A percentile compares a stretch with the other conserved stretches of the same genome.
Conservation (phyloP, 2,797 vertebrate genomes). For the Chloroceryle amazona region DNA sequence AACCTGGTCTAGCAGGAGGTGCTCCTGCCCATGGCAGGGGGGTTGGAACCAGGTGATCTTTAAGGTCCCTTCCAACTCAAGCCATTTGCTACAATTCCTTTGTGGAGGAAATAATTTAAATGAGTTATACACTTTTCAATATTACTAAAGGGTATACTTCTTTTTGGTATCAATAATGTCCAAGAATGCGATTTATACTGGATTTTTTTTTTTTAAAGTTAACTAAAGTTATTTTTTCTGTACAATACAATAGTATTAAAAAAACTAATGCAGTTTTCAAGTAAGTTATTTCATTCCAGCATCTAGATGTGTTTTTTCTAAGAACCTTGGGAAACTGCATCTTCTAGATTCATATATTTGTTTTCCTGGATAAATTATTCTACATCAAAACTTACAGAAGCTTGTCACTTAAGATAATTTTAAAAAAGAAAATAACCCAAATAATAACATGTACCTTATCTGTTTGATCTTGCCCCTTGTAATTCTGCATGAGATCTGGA, state of each 20-base stretch:
- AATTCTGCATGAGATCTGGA: conserved; percentile 29
- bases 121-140: neutral
- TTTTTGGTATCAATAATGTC: neutral
- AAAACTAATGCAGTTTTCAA: neutral
- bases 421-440: neutral
- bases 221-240: neutral
- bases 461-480: neutral
- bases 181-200: neutral
- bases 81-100: neutral
- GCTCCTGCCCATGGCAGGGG: too few relatives aligned
- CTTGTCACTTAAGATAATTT: neutral
- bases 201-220: neutral
- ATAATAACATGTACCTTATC: neutral
- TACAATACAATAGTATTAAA: neutral
- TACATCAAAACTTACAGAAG: neutral
- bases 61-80: too few relatives aligned
- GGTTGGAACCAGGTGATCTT: too few relatives aligned
- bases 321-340: neutral
- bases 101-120: neutral
- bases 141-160: neutral
- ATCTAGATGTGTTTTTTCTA: neutral
- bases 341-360: neutral
- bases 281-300: neutral
- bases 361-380: neutral
- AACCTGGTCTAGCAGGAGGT: too few relatives aligned